Evolutionary conservation across 2,888 invertebrate genomes (phyloP).

Genomic region (Aspidapion aeneum): DNA sequence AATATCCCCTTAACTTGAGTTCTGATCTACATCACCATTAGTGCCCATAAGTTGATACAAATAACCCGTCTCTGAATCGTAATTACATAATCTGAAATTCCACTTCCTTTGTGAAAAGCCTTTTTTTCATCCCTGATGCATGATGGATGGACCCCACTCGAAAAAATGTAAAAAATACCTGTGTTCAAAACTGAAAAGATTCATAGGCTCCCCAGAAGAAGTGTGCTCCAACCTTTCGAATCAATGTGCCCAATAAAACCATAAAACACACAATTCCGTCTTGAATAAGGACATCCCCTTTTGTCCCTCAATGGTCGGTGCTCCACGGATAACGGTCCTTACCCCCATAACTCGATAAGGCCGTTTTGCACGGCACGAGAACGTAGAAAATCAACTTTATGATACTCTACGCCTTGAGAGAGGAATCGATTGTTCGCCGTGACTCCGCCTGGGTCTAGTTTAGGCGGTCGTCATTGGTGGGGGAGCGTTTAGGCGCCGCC

Average conservation of each 20-base stretch:
- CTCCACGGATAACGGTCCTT: slow-evolving; percentile 26
- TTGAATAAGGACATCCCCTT: slow-evolving; percentile 40
- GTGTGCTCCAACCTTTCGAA: slow-evolving; percentile 33
- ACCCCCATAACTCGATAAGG: slow-evolving; percentile 35
- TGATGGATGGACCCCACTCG: slow-evolving; percentile 7
- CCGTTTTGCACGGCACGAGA: slow-evolving; percentile 13
- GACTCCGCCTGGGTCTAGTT: slow-evolving; percentile 15
- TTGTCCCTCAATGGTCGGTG: slow-evolving; percentile 15
- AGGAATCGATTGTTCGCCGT: slow-evolving; percentile 8
- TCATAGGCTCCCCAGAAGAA: slow-evolving; percentile 29
- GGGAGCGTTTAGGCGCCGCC: slow-evolving; percentile 30
- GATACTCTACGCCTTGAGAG: slow-evolving; percentile 8
- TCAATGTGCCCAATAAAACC: slow-evolving; percentile 49
- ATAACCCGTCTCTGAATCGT: background rate
- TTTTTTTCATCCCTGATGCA: background rate
- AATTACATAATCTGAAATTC: background rate
- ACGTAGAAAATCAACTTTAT: slow-evolving; percentile 16
- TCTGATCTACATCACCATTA: background rate
- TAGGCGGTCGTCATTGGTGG: slow-evolving; percentile 4
- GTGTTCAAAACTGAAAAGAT: slow-evolving; percentile 29
- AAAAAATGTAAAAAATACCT: slow-evolving; percentile 17
- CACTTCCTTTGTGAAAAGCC: background rate
- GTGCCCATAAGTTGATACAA: no score
- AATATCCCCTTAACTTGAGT: no score
- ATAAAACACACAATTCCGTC: slow-evolving; percentile 49